Evolutionary conservation across 2,888 invertebrate species (phyloP).

Genomic region (Enchytraeus crypticus): DNA sequence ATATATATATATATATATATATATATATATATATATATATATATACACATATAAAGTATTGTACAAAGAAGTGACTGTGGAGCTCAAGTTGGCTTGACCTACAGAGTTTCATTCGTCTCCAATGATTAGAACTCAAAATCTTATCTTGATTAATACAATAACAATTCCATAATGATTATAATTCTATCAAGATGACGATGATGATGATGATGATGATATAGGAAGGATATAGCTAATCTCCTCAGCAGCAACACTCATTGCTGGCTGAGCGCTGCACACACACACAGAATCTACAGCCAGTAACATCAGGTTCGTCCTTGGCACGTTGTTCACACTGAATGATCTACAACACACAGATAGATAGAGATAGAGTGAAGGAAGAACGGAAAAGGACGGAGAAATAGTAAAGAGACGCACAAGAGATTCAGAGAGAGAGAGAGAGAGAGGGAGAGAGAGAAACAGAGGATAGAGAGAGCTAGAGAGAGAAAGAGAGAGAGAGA

Average conservation of each 20-base stretch:
- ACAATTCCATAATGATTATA: background rate
- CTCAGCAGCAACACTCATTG: background rate
- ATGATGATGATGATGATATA: background rate
- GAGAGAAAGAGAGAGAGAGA: no score
- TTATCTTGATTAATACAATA: background rate
- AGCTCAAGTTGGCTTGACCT: no score
- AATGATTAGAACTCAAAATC: background rate
- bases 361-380: background rate
- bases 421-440: no score
- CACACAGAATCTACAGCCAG: slow-evolving; percentile 24
- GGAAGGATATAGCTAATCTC: slow-evolving; percentile 16
- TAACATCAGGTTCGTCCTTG: slow-evolving; percentile 24
- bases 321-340: slow-evolving; percentile 22
- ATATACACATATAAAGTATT: no score
- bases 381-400: no score
- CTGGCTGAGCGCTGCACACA: slow-evolving; percentile 17
- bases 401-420: no score
- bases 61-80: no score
- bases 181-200: background rate
- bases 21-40: no score
- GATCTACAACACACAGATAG: slow-evolving; percentile 13
- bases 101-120: background rate
- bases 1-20: no score
- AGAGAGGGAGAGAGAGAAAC: no score
- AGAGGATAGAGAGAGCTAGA: no score